phyloP scores from a whole-genome alignment of 2,888 invertebrate genomes.

The Ophonus ardosiacus region DNA sequence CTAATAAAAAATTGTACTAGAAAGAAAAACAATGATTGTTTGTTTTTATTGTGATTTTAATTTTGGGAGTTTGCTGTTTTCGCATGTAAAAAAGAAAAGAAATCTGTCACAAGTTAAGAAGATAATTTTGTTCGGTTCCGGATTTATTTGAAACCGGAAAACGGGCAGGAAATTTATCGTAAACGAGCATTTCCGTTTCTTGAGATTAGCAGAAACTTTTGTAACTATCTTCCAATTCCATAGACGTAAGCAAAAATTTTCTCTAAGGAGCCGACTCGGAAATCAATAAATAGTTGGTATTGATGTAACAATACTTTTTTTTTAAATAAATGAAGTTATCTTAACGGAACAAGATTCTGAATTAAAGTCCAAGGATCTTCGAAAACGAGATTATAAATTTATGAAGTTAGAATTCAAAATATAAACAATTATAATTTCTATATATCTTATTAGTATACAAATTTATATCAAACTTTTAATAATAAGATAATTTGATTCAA shows the following conservation, averaged over 20 bases:
- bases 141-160: slow-evolving; percentile 27
- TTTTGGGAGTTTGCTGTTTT: neutral
- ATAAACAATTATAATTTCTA: neutral
- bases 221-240: neutral
- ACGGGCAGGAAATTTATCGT: slow-evolving; percentile 27
- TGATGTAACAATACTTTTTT: neutral
- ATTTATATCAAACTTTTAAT: too few species aligned
- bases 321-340: neutral
- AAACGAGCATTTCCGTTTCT: slow-evolving; percentile 17
- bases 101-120: too few species aligned
- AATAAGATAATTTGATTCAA: too few species aligned
- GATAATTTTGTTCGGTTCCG: slow-evolving; percentile 18
- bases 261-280: too few species aligned
- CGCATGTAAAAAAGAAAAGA: too few species aligned
- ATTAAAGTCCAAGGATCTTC: neutral
- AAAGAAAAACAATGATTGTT: slow-evolving; percentile 22
- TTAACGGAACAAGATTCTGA: neutral
- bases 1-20: slow-evolving; percentile 1
- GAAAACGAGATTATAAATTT: neutral
- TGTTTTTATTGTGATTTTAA: slow-evolving; percentile 11
- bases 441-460: neutral
- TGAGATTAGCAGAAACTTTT: slow-evolving; percentile 13
- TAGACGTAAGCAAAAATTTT: neutral
- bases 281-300: neutral
- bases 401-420: neutral